Evolutionary conservation across 2,888 invertebrate species (phyloP), one percentile per base, ranked within the genome.

Genomic region (Melanotus villosus): DNA sequence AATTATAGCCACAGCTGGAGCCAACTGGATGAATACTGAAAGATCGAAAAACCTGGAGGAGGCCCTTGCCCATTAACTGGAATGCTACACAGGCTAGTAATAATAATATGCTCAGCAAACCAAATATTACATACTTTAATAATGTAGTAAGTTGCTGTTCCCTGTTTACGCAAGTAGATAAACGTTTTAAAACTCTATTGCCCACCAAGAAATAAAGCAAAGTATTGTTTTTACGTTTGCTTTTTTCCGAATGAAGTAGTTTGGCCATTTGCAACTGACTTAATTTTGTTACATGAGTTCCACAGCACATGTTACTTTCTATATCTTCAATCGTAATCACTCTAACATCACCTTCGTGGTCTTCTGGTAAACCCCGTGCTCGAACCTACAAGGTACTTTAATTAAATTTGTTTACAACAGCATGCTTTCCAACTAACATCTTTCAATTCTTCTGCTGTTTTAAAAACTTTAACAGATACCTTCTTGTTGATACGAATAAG

Each of bases 271-370:
- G 92, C 14, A 92, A 82, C 80, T 92, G 91, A 65, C 90, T 88
- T 26, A 95, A 85, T 82, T 92, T 94, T 2, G 88, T 86, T 0
- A 96, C 94, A 80, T 96, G 96, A 0, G 96, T 96, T 0, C 96
- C 96, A 83, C 96, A 96, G 80, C 96, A 96, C 89, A 95, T 91
- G 78, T 94, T 94, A 68, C 90, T 89, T 75, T 96, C 95, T 47
- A 95, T 84, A 16, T 90, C 90, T 32, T 91, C 90, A 67, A 96
- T 96, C 58, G 89, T 88, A 32, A 96, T 89, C 1, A 96, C 90
- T 58, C 96, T 86, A 10, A 95, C 91, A 19, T 90, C 89, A 0
- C 93, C 93, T 74, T 88, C 88, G 75, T 93, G 93, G 81, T 95
- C 95, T 67, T 91, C 92, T 0, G 96, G 95, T 21, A 96, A 83